phyloP scores from a whole-genome alignment of 2,888 invertebrate species.

The Ptilodon capucinus region DNA sequence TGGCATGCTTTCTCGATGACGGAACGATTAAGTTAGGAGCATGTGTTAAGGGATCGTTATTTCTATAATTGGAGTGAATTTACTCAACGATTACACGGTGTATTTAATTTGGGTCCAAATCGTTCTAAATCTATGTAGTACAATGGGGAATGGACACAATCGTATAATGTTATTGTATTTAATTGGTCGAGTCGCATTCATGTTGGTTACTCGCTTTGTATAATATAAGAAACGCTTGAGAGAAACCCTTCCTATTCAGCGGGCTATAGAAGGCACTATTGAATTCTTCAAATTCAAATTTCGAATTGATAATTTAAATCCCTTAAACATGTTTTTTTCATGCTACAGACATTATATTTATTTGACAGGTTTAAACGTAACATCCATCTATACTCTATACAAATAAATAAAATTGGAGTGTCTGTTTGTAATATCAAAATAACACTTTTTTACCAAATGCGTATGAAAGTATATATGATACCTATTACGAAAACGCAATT shows the following conservation, averaged over 20 bases:
- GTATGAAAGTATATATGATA: too few relatives aligned
- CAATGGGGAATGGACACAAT: conserved; percentile 49
- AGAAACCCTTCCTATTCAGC: conserved; percentile 13
- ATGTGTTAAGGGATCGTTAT: conserved; percentile 40
- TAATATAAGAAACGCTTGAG: conserved; percentile 9
- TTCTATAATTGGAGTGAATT: conserved; percentile 43
- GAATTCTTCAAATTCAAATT: neutral
- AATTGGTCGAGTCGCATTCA: conserved; percentile 58
- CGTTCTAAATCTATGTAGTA: conserved; percentile 39
- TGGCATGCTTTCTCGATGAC: neutral
- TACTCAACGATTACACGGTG: conserved; percentile 49
- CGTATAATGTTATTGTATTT: conserved; percentile 51
- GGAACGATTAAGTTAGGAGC: neutral
- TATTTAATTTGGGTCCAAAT: conserved; percentile 45
- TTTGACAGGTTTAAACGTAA: too few relatives aligned
- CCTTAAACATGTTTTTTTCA: too few relatives aligned
- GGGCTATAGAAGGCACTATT: neutral
- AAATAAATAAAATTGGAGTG: too few relatives aligned
- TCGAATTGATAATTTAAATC: too few relatives aligned
- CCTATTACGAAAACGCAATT: too few relatives aligned
- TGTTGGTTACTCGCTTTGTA: conserved; percentile 30
- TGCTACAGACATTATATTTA: too few relatives aligned
- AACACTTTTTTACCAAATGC: too few relatives aligned
- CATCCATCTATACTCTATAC: too few relatives aligned
- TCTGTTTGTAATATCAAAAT: too few relatives aligned